Base-by-base conservation (phyloP, 2,888 invertebrate species). In the Mayetiola destructor region DNA sequence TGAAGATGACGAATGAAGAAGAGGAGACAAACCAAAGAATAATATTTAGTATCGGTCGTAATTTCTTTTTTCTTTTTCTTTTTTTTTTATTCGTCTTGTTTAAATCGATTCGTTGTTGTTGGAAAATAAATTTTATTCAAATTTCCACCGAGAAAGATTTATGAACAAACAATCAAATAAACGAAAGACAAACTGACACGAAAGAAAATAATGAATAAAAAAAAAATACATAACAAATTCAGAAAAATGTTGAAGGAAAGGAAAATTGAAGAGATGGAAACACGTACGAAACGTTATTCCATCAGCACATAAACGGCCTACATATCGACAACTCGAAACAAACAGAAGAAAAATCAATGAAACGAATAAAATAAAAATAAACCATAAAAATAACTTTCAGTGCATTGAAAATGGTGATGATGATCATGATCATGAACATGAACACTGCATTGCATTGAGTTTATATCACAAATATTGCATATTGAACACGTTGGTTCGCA, bases 71-170 rank as follows among this genome's bases (percentile, higher is more conserved):
- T n/a, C n/a, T n/a, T n/a, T n/a, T n/a, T n/a, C n/a, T n/a, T n/a
- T n/a, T n/a, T n/a, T n/a, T n/a, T n/a, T n/a, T n/a, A n/a, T n/a
- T n/a, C n/a, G n/a, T n/a, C n/a, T n/a, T n/a, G n/a, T 48, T 48
- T 27, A 48, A 48, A 48, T 48, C 48, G 48, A 48, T 48, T 48
- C 48, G n/a, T n/a, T 48, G 48, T 48, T 27, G 29, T 48, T n/a
- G n/a, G 48, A 48, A 48, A 48, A 48, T 48, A 48, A 48, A 48
- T 48, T 48, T 48, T 48, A 48, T 48, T 48, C 48, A 48, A 48
- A 48, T 48, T 48, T 48, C 48, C 23, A 48, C n/a, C n/a, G n/a
- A 16, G n/a, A 48, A 48, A 48, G 48, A 48, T 48, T 48, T 48
- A 48, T 48, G 48, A 48, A 48, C 6, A 48, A 48, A 48, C 27